Base-by-base conservation (phyloP, 2,113 vertebrate species). In the Anarhynchus alexandrinus region DNA sequence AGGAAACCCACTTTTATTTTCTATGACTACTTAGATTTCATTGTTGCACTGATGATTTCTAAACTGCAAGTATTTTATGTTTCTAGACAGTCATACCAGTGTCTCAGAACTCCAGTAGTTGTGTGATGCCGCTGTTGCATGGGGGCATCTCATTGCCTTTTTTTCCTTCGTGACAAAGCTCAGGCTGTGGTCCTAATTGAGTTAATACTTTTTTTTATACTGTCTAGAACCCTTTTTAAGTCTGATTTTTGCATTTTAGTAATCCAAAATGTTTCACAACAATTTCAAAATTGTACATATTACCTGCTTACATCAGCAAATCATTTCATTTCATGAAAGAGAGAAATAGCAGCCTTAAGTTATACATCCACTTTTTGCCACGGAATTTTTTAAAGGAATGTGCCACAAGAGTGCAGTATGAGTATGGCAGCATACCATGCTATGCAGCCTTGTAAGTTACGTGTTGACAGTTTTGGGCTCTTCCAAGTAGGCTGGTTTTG, bases 331-430 rank as follows among this genome's bases (percentile, higher is more conserved):
- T 58, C 7, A 59, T 43, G 34, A 15, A 82, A 51, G 19, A 29
- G 25, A 67, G 27, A 38, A 85, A 45, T 18, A 5, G 4, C 9
- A 67, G 32, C 11, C 15, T 67, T 72, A 30, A 47, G 47, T 45
- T 59, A n/a, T 29, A 29, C 6, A 42, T 6, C 2, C 7, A n/a
- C 13, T 40, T 87, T 61, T 87, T 67, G 13, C 4, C 19, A 47
- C 6, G 34, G 9, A 36, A 14, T 34, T 27, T 72, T 88, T 69
- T 40, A 15, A 83, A 76, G 18, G 1, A 77, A 65, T 6, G 5
- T 65, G 43, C 11, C 19, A 0, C 0, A 0, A 72, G 13, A 27
- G 5, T 45, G 10, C 14, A 54, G 21, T 27, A 45, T 38, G 12
- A 83, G 2, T 79, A 45, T 17, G 3, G 29, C n/a, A 80, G 5